Base-by-base conservation (phyloP, 2,888 invertebrate genomes). In the Hirtodrosophila duncani region DNA sequence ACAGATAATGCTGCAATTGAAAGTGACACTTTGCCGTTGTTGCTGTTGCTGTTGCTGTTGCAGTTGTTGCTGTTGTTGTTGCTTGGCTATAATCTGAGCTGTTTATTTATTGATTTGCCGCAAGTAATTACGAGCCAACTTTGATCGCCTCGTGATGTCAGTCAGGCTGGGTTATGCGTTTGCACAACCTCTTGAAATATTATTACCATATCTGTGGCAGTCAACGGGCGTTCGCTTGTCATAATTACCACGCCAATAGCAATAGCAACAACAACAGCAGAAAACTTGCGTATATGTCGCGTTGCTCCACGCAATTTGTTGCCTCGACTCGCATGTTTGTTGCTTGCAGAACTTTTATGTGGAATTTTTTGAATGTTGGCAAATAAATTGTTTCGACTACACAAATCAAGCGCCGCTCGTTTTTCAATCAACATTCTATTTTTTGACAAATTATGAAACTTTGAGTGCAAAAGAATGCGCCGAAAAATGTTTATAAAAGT, bases 71-170 rank as follows among this genome's bases (percentile, higher is more conserved):
- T 8, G 11, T 23, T 38, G 38, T 17, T 16, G 8, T 57, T 44
- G 57, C 56, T 53, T 53, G 30, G 30, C 41, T 51, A 53, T 52
- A 57, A 58, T 36, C 52, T 55, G 59, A 71, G 64, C 77, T 77
- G 52, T 72, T 79, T 71, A 77, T 77, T 80, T 72, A 80, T 80
- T 67, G 72, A 71, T 72, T 60, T 63, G 41, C 30, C 38, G 71
- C 52, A 41, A 43, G 60, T 79, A 70, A 70, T 70, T 70, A 60
- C 74, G 69, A 44, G 31, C 34, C 52, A 23, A 13, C 45, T 55
- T 48, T 46, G 43, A 16, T 26, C 20, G 10, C 11, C 48, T 38
- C 30, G 16, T 31, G 30, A 29, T 42, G 31, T 20, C 27, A 42
- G 20, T 20, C 21, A 23, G 10, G 49, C 14, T 31, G 10, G 16